Evolutionary conservation across 2,888 invertebrate genomes (phyloP), one percentile per base, ranked within the genome.

Genomic region (Drosophila neotestacea): DNA sequence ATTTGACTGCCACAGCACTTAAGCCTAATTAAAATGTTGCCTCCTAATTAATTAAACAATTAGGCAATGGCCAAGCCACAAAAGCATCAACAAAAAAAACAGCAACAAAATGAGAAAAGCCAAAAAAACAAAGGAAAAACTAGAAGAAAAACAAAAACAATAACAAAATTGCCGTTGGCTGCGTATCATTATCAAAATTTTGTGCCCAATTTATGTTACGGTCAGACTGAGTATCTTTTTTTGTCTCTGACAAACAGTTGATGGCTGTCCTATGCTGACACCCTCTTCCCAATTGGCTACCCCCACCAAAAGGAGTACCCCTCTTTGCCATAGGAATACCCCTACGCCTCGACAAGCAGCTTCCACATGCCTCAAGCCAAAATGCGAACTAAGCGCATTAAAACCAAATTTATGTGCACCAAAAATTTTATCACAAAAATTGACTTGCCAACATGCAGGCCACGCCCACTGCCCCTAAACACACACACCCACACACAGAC

Each of bases 41-140:
- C 73, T 71, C 52, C 81, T 83, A 85, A 88, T 88, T 88, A 84
- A 84, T 84, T 84, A 88, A 87, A 74, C 82, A 87, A 83, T 83
- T 87, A 77, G 67, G 41, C 48, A 61, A 52, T 61, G 38, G 39
- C 39, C 60, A 34, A 48, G 38, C 22, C 16, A 54, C 47, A 48
- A 48, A 36, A 46, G 22, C 65, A 47, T 41, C 30, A 50, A 32
- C 30, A 30, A 30, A 5, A 5, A 44, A 41, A 28, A 36, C 47
- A 60, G 52, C 32, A 65, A 36, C 51, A 32, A 28, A 38, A 32
- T 22, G 22, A 22, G 22, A 22, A 22, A 22, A 22, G 22, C 22
- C 22, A 6, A 7, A 32, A 22, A 30, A 48, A 52, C 22, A 30
- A 50, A 39, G 4, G 27, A 50, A 42, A 52, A 47, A 51, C 54